A percentile compares a stretch with the other conserved stretches of the same genome.
phyloP scores from a whole-genome alignment of 2,113 vertebrate species.

The Hucho hucho region DNA sequence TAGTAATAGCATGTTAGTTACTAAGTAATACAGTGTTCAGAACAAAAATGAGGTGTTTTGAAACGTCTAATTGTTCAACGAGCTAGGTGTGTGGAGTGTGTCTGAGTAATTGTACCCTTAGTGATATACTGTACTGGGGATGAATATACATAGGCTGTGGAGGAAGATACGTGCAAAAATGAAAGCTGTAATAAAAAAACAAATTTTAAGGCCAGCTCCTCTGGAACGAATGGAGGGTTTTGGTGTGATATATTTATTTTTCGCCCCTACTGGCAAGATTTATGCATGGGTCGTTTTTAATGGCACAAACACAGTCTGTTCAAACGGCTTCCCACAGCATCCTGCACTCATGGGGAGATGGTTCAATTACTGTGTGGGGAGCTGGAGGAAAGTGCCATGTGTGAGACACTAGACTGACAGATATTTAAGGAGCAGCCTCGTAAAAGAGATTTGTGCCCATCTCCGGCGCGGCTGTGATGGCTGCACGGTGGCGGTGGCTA shows the following conservation, averaged over 20 bases:
- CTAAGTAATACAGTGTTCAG: no score
- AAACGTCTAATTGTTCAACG: no score
- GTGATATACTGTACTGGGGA: no score
- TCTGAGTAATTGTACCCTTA: no score
- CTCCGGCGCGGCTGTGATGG: constrained; percentile 49
- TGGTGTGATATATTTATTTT: constrained; percentile 33
- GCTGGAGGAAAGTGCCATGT: constrained; percentile 54
- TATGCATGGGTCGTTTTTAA: constrained; percentile 70
- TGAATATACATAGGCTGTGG: no score
- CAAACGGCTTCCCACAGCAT: constrained; percentile 63
- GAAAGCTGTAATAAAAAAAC: not conserved
- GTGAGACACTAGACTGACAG: constrained; percentile 75
- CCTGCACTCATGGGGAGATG: constrained; percentile 63
- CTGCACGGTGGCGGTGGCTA: constrained; percentile 40
- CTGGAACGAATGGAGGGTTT: constrained; percentile 34
- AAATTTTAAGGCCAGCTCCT: constrained; percentile 9
- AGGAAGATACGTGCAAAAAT: no score
- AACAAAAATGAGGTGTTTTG: no score
- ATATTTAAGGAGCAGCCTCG: constrained; percentile 75
- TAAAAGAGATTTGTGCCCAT: constrained; percentile 79
- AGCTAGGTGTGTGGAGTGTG: no score
- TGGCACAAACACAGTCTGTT: constrained; percentile 70
- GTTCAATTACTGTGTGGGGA: constrained; percentile 71
- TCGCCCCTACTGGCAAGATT: constrained; percentile 49
- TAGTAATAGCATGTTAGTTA: no score